A percentile compares a stretch with the other conserved stretches of the same genome.
These are phyloP conservation scores for Esox lucius DNA, from an alignment of 2,797 vertebrate species.

Conservation along the genomic window DNA sequence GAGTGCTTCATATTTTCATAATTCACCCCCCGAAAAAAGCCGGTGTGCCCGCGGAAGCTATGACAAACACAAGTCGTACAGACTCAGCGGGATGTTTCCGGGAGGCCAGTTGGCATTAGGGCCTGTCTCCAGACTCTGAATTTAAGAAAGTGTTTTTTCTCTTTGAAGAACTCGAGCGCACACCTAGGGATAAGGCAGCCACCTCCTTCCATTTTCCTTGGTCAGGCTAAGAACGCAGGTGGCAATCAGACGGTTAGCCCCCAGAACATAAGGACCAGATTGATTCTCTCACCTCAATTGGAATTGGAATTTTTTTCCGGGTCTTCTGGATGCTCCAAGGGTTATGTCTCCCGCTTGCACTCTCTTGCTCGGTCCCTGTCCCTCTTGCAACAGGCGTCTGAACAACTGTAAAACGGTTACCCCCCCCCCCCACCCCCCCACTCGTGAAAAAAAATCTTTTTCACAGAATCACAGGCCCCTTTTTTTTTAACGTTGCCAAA, in stretches of 20 bases:
- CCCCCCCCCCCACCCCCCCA: background rate
- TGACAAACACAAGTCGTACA: background rate
- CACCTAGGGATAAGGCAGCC: background rate
- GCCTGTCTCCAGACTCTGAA: background rate
- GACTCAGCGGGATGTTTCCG: background rate
- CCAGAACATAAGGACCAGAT: background rate
- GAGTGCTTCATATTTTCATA: background rate
- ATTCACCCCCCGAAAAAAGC: background rate
- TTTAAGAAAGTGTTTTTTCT: background rate
- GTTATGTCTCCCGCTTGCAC: background rate
- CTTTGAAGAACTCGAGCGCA: background rate
- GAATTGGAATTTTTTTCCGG: background rate
- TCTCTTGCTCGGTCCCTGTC: background rate
- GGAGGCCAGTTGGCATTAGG: background rate
- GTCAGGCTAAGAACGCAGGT: background rate
- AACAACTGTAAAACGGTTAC: background rate
- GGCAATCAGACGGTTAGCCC: background rate
- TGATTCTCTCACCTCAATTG: background rate
- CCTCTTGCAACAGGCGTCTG: background rate
- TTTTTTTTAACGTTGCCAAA: background rate
- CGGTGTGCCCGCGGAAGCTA: background rate
- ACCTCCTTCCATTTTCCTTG: background rate
- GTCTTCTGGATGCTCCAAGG: background rate
- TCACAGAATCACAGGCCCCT: slow-evolving; percentile 32
- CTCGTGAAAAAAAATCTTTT: slow-evolving; percentile 4